These are phyloP conservation scores for Silurus aristotelis DNA, from an alignment of 2,797 vertebrate species.

Conservation along the genomic window DNA sequence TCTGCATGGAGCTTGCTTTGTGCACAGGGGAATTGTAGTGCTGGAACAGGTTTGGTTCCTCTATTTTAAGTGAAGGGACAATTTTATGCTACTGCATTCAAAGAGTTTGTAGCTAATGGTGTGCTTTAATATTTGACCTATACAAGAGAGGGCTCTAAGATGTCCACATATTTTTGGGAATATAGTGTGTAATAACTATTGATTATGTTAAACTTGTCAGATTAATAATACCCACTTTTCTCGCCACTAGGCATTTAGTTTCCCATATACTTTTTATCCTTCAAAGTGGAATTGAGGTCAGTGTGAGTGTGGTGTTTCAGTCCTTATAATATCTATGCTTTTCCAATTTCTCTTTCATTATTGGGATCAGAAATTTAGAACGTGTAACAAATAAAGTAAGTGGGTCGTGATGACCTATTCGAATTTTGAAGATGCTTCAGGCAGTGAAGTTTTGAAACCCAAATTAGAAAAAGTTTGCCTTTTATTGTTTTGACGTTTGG, in stretches of 20 bases:
- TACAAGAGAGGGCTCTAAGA: no score
- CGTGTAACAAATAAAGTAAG: conserved; percentile 49
- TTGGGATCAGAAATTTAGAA: conserved; percentile 47
- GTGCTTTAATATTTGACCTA: no score
- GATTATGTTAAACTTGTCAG: background rate
- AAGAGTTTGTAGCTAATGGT: no score
- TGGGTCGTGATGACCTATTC: conserved; percentile 45
- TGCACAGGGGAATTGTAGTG: background rate
- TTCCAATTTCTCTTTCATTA: conserved; percentile 35
- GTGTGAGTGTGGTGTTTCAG: background rate
- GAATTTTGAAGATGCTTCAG: conserved; percentile 28
- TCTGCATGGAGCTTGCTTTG: background rate
- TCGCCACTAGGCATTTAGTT: background rate
- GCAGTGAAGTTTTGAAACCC: conserved; percentile 18
- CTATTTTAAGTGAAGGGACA: background rate
- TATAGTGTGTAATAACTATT: background rate
- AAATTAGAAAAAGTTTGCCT: conserved; percentile 1
- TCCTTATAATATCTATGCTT: conserved; percentile 12
- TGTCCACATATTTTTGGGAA: background rate
- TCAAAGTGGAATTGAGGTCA: conserved; percentile 35
- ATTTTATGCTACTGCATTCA: background rate
- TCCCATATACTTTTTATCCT: conserved; percentile 26
- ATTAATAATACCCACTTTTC: background rate
- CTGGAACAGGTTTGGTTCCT: background rate
- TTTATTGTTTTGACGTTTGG: conserved; percentile 17